Base-by-base conservation (phyloP, 1,140 invertebrate species). In the Drosophila gunungcola region DNA sequence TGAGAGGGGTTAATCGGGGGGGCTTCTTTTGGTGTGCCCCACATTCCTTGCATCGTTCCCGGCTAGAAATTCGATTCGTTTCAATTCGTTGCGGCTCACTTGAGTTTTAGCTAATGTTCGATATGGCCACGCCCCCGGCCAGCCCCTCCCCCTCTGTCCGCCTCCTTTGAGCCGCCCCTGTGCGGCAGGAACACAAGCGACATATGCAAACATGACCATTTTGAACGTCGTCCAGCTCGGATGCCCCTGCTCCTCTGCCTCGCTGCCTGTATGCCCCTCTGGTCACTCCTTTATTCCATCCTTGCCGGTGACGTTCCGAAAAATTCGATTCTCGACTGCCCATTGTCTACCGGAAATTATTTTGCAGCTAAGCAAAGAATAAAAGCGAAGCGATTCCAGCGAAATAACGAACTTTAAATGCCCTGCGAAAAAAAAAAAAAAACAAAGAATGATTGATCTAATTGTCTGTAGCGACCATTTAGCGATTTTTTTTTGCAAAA, bases 21-120 rank as follows among this genome's bases (percentile, higher is more conserved):
- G 21, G 21, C 29, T 48, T 36, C 65, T 70, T 57, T 48, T 39
- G 64, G 34, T 51, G 46, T 68, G 61, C 60, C 64, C 64, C 67
- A 49, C 69, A 73, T 58, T 73, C 67, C 67, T 60, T 49, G 74
- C 63, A 45, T 73, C 67, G 75, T 64, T 63, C 70, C 58, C 42
- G 72, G 69, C 73, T 67, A 61, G 73, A 76, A 76, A 82, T 82
- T 82, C 70, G 70, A 65, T 84, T 79, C 76, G 76, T 80, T 88
- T 86, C 83, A 79, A 89, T 88, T 88, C 79, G 83, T 84, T 83
- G 84, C 83, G 80, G 73, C 84, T 88, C 83, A 88, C 84, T 89
- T 88, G 83, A 89, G 84, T 88, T 89, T 88, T 84, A 89, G 83
- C 83, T 88, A 89, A 88, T 88, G 83, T 80, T 89, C 83, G 82